A percentile compares a stretch with the other conserved stretches of the same genome.
Evolutionary conservation across 1,140 invertebrate genomes (phyloP).

Genomic region (Sitodiplosis mosellana): DNA sequence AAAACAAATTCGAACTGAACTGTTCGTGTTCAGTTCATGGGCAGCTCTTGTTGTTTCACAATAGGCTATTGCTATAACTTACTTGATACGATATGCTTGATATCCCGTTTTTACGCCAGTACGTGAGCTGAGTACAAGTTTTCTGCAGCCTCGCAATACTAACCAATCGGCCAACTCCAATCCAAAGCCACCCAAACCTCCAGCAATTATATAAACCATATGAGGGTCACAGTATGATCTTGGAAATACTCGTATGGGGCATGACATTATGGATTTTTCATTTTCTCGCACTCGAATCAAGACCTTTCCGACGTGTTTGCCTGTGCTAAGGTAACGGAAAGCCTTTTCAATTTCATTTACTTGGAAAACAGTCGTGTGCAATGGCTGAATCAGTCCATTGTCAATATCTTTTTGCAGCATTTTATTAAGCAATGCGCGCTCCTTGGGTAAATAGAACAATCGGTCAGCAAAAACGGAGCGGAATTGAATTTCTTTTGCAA

Average conservation of each 20-base stretch:
- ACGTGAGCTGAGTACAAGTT: conserved; percentile 62
- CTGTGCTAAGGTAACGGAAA: conserved; percentile 59
- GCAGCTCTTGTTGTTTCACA: no score
- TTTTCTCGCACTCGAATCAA: conserved; percentile 14
- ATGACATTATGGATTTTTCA: conserved; percentile 9
- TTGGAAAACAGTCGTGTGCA: conserved; percentile 37
- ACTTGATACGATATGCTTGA: conserved; percentile 44
- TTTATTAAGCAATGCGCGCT: no score
- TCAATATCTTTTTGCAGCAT: conserved; percentile 42
- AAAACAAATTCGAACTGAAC: no score
- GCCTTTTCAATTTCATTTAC: conserved; percentile 41
- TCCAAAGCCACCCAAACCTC: conserved; percentile 80
- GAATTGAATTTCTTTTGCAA: conserved; percentile 48
- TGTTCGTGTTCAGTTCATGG: no score
- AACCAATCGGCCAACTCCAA: conserved; percentile 82
- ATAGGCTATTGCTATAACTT: no score
- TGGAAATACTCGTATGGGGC: conserved; percentile 15
- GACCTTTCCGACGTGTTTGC: conserved; percentile 79
- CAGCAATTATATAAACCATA: conserved; percentile 34
- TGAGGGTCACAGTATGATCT: conserved; percentile 29
- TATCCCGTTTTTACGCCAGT: conserved; percentile 62
- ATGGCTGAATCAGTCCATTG: conserved; percentile 39
- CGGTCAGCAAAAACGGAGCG: neutral
- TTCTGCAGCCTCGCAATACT: conserved; percentile 54
- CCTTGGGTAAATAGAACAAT: neutral